phyloP scores from a whole-genome alignment of 2,888 invertebrate genomes.

The Acanthococcus lagerstroemiae region DNA sequence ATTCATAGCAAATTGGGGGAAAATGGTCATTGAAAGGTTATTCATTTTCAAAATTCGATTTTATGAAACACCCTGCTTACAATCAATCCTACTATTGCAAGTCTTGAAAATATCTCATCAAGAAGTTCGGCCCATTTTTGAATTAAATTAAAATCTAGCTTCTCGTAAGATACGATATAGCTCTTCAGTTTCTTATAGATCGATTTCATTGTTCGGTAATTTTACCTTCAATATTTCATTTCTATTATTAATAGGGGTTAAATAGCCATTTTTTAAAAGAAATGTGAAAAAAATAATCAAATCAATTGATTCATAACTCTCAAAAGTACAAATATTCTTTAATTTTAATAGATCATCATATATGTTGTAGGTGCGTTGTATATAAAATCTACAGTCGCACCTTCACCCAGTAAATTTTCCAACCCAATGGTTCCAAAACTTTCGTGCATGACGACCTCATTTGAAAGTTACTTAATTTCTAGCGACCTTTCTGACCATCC shows the following conservation, averaged over 20 bases:
- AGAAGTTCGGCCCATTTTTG: not conserved
- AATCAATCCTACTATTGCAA: not conserved
- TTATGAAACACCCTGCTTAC: not conserved
- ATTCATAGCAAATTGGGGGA: no score
- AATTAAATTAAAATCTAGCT: not conserved
- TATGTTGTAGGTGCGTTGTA: not conserved
- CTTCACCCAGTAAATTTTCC: no score
- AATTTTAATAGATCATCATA: not conserved
- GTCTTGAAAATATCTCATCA: not conserved
- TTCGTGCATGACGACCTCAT: not conserved
- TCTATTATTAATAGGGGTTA: not conserved
- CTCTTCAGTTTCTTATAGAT: not conserved
- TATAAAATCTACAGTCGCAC: not conserved
- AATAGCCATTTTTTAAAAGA: not conserved
- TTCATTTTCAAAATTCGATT: not conserved
- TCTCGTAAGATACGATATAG: not conserved
- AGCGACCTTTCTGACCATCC: not conserved
- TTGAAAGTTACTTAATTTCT: not conserved
- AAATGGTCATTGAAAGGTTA: no score
- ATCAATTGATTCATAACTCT: no score
- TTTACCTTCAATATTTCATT: not conserved
- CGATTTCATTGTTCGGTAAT: not conserved
- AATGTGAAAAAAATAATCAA: not conserved
- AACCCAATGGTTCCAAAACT: not conserved
- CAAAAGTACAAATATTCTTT: not conserved